Conservation (phyloP, 2,113 vertebrate genomes). For the Silurus glanis region DNA sequence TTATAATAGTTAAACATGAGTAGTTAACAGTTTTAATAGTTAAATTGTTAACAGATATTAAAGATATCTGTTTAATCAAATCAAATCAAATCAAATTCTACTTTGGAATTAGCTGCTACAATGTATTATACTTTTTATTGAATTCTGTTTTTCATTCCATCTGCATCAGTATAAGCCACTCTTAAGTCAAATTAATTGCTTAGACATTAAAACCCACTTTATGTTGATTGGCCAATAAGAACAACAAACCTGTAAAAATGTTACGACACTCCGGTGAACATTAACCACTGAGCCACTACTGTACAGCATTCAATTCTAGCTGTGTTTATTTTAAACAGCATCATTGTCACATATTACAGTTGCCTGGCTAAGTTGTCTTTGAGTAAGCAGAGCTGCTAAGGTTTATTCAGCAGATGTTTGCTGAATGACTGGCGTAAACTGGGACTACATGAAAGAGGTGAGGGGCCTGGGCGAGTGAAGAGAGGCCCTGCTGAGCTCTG, state of each 20-base stretch:
- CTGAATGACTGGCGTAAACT: constrained; percentile 57
- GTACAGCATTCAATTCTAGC: background rate
- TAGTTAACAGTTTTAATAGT: too few species aligned
- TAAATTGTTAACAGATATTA: too few species aligned
- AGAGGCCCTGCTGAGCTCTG: constrained; percentile 65
- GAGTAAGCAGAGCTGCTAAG: constrained; percentile 47
- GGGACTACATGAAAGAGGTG: constrained; percentile 47
- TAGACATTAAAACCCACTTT: background rate
- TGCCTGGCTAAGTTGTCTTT: background rate
- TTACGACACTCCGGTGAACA: background rate
- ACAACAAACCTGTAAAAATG: background rate
- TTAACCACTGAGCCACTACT: background rate
- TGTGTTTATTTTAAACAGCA: background rate
- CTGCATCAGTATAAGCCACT: background rate
- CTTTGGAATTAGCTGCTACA: background rate
- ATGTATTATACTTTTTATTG: background rate
- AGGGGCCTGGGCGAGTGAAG: constrained; percentile 52
- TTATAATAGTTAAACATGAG: background rate
- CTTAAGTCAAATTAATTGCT: background rate
- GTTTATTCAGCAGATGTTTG: constrained; percentile 68
- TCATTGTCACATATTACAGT: background rate
- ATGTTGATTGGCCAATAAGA: background rate
- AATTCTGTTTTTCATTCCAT: background rate
- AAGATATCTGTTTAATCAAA: too few species aligned
- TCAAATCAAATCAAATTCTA: too few species aligned